These are phyloP conservation scores for Melanophora roralis DNA, from an alignment of 2,888 invertebrate species.

Conservation along the genomic window DNA sequence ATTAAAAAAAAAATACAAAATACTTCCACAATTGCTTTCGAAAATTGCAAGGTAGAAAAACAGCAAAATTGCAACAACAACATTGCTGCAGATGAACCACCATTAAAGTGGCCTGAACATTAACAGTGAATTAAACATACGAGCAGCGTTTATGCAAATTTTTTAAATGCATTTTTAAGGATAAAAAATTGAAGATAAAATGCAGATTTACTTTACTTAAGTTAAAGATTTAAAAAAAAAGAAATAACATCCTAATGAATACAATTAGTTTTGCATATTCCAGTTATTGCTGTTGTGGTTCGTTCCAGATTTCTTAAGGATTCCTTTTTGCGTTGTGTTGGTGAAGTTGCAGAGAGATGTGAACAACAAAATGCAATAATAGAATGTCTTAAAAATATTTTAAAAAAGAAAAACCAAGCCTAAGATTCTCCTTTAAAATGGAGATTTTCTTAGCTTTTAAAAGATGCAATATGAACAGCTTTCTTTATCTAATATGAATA, in stretches of 20 bases:
- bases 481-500: slow-evolving; percentile 29
- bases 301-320: slow-evolving; percentile 46
- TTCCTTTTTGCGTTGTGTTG: slow-evolving; percentile 30
- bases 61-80: neutral
- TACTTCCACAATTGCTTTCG: neutral
- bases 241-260: slow-evolving; percentile 65
- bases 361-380: slow-evolving; percentile 49
- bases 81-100: slow-evolving; percentile 18
- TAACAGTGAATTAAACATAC: slow-evolving; percentile 39
- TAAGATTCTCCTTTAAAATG: slow-evolving; percentile 42
- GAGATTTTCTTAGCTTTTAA: slow-evolving; percentile 12
- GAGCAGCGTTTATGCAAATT: slow-evolving; percentile 59
- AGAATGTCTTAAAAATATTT: slow-evolving; percentile 41
- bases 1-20: too few species aligned
- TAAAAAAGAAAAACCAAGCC: slow-evolving; percentile 27
- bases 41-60: neutral
- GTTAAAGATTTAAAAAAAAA: slow-evolving; percentile 11
- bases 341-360: slow-evolving; percentile 17
- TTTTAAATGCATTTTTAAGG: slow-evolving; percentile 39
- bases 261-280: slow-evolving; percentile 73
- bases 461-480: slow-evolving; percentile 45
- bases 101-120: slow-evolving; percentile 40
- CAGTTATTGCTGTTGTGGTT: neutral
- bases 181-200: slow-evolving; percentile 20
- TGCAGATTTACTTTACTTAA: slow-evolving; percentile 42